Evolutionary conservation across 2,797 vertebrate species (phyloP), one percentile per base, ranked within the genome.

Genomic region (Sandelia bainsii): DNA sequence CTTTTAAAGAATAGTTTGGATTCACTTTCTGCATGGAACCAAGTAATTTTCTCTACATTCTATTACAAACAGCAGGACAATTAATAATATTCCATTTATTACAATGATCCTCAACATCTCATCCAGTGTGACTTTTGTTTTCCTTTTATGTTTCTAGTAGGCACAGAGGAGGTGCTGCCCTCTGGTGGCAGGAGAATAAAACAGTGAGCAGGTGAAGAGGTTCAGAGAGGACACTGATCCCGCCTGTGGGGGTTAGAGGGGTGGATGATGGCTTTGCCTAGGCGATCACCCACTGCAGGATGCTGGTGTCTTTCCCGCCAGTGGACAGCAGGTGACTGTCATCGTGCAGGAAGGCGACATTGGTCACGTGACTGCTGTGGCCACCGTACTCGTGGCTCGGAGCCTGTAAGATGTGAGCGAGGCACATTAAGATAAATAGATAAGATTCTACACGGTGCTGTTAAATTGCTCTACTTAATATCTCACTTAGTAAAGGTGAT

Each of bases 321-420:
- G 95, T 96, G 78, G 96, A 96, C 77, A 98, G 87, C 67, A 96
- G 94, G 85, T 92, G 71, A 73, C 94, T 93, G 94, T 96, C 91
- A 32, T 96, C 94, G 53, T 95, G 94, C 80, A 97, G 91, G 92
- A 98, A 98, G 93, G 96, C 94, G 89, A 96, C 92, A 8, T 96
- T 96, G 83, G 97, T 98, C 92, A 98, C 97, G 19, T 98, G 97
- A 89, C 97, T 98, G 95, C 97, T 97, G 93, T 98, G 97, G 76
- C 97, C 97, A 3, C 94, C 88, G 3, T 96, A 97, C 65, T 93
- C 92, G 82, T 96, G 94, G 92, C 95, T 93, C 2, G 89, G 95
- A 67, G 96, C 96, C 97, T 98, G 89, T 5, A 27, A 44, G 6
- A 4, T 0, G 11, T 1, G 0, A 65, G 19, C 8, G 9, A 7